Conservation (phyloP, 2,113 vertebrate genomes). For the Lepidothrix coronata region DNA sequence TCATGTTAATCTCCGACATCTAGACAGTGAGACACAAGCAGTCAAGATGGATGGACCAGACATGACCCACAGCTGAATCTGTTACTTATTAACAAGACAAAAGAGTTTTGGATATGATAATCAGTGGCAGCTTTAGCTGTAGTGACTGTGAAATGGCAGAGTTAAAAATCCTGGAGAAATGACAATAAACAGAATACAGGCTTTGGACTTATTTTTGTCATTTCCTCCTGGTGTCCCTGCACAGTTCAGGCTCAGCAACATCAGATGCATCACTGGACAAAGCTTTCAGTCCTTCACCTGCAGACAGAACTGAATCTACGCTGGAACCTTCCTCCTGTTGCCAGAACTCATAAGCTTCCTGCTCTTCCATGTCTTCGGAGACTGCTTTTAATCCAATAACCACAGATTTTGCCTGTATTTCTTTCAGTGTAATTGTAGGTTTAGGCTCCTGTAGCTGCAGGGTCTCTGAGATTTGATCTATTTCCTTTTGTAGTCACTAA, state of each 20-base stretch:
- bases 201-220: not conserved
- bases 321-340: not conserved
- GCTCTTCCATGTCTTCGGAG: not conserved
- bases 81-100: not conserved
- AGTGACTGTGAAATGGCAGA: not conserved
- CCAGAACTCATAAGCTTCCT: not conserved
- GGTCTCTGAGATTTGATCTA: not conserved
- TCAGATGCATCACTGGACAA: not conserved
- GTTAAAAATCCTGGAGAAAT: not conserved
- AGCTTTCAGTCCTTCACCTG: not conserved
- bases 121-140: not conserved
- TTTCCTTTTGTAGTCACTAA: not conserved
- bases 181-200: not conserved
- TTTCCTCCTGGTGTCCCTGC: not conserved
- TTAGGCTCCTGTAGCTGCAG: not conserved
- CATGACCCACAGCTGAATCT: not conserved
- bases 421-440: not conserved
- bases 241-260: not conserved
- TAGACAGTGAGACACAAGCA: not conserved
- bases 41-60: not conserved
- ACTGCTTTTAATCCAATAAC: not conserved
- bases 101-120: not conserved
- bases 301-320: not conserved
- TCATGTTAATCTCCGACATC: not conserved
- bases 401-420: not conserved